Conservation (phyloP, 2,797 vertebrate species). For the Spheniscus humboldti region DNA sequence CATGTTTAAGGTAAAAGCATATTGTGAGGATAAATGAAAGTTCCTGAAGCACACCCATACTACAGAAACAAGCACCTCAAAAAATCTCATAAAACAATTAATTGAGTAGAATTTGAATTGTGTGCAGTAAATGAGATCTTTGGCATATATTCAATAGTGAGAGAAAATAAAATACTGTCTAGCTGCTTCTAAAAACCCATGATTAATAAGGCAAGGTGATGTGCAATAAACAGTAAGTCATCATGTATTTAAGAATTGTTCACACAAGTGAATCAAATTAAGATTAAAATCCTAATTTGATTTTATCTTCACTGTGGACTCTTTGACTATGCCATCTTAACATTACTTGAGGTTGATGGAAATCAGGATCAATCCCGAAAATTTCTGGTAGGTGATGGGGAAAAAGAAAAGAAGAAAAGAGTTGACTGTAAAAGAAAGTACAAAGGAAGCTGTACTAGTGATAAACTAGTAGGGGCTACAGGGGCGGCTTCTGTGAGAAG, state of each 20-base stretch:
- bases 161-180: not conserved
- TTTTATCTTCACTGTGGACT: not conserved
- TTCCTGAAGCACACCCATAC: not conserved
- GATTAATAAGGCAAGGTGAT: not conserved
- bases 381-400: not conserved
- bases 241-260: not conserved
- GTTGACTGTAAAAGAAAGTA: not conserved
- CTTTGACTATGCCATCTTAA: not conserved
- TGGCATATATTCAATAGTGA: not conserved
- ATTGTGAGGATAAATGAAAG: not conserved
- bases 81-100: not conserved
- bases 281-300: not conserved
- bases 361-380: not conserved
- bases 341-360: not conserved
- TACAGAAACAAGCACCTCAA: not conserved
- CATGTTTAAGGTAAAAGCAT: not conserved
- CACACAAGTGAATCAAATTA: not conserved
- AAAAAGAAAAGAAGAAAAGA: not conserved
- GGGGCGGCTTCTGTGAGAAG: not conserved
- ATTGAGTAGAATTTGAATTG: not conserved
- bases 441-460: not conserved
- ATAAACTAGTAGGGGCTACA: not conserved
- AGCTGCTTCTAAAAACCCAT: not conserved
- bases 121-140: not conserved
- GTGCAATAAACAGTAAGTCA: not conserved